Evolutionary conservation across 1,140 invertebrate genomes (phyloP).

Genomic region (Mesaphorura yosii): DNA sequence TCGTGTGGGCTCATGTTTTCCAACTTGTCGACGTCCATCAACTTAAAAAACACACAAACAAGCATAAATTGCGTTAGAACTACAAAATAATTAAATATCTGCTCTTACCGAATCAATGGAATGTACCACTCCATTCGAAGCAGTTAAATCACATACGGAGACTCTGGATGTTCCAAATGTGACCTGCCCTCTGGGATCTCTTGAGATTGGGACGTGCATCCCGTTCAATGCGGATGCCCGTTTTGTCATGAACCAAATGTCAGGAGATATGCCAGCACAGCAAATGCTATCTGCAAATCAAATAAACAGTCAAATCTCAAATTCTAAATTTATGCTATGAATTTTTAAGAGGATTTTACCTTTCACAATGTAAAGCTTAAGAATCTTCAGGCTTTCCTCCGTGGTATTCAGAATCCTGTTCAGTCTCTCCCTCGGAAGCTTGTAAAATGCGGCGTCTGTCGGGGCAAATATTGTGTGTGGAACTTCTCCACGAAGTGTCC

Average conservation of each 20-base stretch:
- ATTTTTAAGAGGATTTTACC: too few species aligned
- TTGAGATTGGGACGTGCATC: conserved; percentile 37
- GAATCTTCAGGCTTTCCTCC: conserved; percentile 37
- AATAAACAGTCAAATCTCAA: too few species aligned
- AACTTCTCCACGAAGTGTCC: conserved; percentile 36
- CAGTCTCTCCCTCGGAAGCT: conserved; percentile 37
- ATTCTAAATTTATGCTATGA: too few species aligned
- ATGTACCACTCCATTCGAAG: conserved; percentile 49
- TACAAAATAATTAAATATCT: too few species aligned
- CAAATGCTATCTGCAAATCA: conserved; percentile 48
- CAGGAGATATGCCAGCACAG: conserved; percentile 45
- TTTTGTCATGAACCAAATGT: conserved; percentile 43
- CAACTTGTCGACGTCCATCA: too few species aligned
- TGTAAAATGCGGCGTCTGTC: conserved; percentile 38
- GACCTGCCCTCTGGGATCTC: conserved; percentile 41
- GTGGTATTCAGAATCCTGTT: conserved; percentile 38
- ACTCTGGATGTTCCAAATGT: conserved; percentile 44
- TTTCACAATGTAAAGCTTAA: conserved; percentile 44
- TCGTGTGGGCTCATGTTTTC: too few species aligned
- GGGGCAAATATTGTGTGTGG: conserved; percentile 41
- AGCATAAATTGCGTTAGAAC: too few species aligned
- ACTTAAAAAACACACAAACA: too few species aligned
- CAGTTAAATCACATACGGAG: conserved; percentile 46
- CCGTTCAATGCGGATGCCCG: conserved; percentile 40
- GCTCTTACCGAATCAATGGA: conserved; percentile 45